A percentile compares a stretch with the other conserved stretches of the same genome.
Evolutionary conservation across 2,888 invertebrate species (phyloP).

Genomic region (Tipula helvola): DNA sequence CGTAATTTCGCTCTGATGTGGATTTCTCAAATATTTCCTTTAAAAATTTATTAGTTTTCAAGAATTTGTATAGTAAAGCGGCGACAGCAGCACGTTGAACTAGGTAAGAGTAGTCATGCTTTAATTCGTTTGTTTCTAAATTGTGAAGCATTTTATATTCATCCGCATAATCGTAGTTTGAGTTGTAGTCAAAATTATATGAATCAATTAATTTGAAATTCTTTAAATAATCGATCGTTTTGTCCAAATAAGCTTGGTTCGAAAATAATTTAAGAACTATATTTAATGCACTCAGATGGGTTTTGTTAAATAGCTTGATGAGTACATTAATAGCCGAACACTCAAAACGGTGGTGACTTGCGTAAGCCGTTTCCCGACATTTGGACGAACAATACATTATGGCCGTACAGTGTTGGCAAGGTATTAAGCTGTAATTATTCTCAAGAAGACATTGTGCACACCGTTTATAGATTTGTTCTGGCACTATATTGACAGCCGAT

Average conservation of each 20-base stretch:
- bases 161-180: constrained; percentile 23
- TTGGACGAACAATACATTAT: constrained; percentile 33
- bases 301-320: constrained; percentile 47
- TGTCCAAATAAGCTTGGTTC: constrained; percentile 26
- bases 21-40: constrained; percentile 22
- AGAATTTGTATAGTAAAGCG: constrained; percentile 46
- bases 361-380: constrained; percentile 42
- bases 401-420: constrained; percentile 32
- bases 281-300: constrained; percentile 57
- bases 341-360: constrained; percentile 62
- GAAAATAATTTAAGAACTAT: constrained; percentile 38
- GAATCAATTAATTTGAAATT: constrained; percentile 19
- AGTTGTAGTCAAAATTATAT: constrained; percentile 28
- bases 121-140: constrained; percentile 53
- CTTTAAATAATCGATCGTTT: constrained; percentile 23
- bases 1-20: constrained; percentile 27
- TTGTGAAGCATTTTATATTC: constrained; percentile 47
- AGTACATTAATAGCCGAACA: constrained; percentile 55
- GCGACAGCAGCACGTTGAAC: constrained; percentile 55
- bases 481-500: constrained; percentile 17
- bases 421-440: constrained; percentile 30
- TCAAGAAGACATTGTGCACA: constrained; percentile 33
- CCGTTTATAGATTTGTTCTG: constrained; percentile 23
- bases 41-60: constrained; percentile 46
- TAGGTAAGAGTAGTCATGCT: constrained; percentile 52